Percentiles rank a stretch among this genome's conserved stretches.
These are phyloP conservation scores for Strigamia transsilvanica DNA, from an alignment of 2,888 invertebrate genomes.

Conservation along the genomic window DNA sequence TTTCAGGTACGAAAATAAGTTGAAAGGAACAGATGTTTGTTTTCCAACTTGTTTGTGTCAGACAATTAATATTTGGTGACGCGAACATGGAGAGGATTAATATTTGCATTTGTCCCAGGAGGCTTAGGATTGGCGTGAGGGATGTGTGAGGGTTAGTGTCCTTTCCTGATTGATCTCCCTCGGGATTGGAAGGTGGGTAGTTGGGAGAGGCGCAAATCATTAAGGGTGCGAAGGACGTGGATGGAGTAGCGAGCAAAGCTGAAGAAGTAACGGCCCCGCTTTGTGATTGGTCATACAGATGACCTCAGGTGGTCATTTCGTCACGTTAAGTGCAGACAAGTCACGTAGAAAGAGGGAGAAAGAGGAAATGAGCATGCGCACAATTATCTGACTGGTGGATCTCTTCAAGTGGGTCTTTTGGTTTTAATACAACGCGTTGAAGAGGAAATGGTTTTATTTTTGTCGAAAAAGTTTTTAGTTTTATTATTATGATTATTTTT, in stretches of 20 bases:
- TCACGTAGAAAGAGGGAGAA: conserved; percentile 35
- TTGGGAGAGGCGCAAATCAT: conserved; percentile 37
- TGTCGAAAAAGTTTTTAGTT: background rate
- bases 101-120: conserved; percentile 38
- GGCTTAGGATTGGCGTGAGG: conserved; percentile 33
- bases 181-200: conserved; percentile 20
- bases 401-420: conserved; percentile 38
- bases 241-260: conserved; percentile 35
- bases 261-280: conserved; percentile 41
- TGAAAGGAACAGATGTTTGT: conserved; percentile 15
- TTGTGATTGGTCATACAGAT: conserved; percentile 42
- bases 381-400: conserved; percentile 47
- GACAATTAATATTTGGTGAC: conserved; percentile 27
- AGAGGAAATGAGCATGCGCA: conserved; percentile 46
- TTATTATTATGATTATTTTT: background rate
- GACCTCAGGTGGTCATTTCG: conserved; percentile 48
- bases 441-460: conserved; percentile 39
- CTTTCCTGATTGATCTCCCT: conserved; percentile 48
- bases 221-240: conserved; percentile 23
- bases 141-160: conserved; percentile 29
- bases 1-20: background rate
- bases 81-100: conserved; percentile 19
- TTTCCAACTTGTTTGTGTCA: background rate
- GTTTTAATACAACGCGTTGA: conserved; percentile 36
- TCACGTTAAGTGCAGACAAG: conserved; percentile 49